Conservation (phyloP, 2,888 invertebrate species). For the Hyles lineata region DNA sequence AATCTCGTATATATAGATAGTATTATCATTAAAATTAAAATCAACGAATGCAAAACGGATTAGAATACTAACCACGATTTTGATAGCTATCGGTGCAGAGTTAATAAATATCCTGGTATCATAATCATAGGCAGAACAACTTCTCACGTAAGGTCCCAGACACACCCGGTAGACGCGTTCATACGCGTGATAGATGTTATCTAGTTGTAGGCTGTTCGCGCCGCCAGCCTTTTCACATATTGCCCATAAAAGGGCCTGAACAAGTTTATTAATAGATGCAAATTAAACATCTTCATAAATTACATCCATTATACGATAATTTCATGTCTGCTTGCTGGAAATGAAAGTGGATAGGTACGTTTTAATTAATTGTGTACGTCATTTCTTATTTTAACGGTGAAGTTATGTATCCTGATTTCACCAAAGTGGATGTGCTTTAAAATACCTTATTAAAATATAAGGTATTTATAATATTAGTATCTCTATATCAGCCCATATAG, state of each 20-base stretch:
- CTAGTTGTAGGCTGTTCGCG: neutral
- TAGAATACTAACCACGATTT: neutral
- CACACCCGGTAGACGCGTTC: slow-evolving; percentile 18
- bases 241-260: neutral
- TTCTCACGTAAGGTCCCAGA: slow-evolving; percentile 9
- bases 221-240: slow-evolving; percentile 8
- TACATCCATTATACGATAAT: neutral
- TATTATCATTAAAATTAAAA: too few species aligned
- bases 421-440: neutral
- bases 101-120: slow-evolving; percentile 15
- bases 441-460: too few species aligned
- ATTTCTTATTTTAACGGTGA: neutral
- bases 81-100: neutral
- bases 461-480: too few species aligned
- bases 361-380: neutral
- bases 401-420: neutral
- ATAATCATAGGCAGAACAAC: neutral
- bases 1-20: too few species aligned
- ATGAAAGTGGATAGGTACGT: neutral
- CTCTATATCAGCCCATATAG: too few species aligned
- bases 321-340: neutral
- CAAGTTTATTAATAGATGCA: slow-evolving; percentile 4
- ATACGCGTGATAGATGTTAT: slow-evolving; percentile 21
- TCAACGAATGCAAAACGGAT: too few species aligned
- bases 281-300: slow-evolving; percentile 15